A percentile compares a stretch with the other conserved stretches of the same genome.
phyloP scores from a whole-genome alignment of 2,888 invertebrate genomes.

The Acleris cristana region DNA sequence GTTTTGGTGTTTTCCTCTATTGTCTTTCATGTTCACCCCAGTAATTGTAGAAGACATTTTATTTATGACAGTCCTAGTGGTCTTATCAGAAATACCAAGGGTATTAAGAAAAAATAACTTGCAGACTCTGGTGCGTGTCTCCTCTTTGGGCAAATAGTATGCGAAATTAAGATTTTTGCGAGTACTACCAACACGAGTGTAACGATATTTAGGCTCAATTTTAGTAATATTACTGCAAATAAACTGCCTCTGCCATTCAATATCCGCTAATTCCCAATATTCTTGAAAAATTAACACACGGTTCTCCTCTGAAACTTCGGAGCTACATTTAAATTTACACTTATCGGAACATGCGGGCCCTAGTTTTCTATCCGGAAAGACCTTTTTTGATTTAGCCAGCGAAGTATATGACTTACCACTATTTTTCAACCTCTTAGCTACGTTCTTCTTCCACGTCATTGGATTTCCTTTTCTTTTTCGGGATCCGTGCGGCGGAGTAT shows the following conservation, averaged over 20 bases:
- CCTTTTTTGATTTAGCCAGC: conserved; percentile 39
- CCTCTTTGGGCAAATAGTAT: conserved; percentile 43
- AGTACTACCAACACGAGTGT: conserved; percentile 39
- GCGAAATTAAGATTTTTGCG: conserved; percentile 42
- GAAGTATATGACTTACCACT: conserved; percentile 40
- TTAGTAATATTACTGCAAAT: conserved; percentile 36
- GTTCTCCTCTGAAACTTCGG: conserved; percentile 40
- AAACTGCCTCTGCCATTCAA: conserved; percentile 43
- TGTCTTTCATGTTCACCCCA: conserved; percentile 42
- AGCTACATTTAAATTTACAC: conserved; percentile 43
- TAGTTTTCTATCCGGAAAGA: conserved; percentile 38
- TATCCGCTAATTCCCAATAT: conserved; percentile 40
- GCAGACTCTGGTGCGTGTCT: conserved; percentile 33
- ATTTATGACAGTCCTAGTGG: conserved; percentile 40
- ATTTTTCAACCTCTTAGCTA: conserved; percentile 40
- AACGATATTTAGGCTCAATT: conserved; percentile 43
- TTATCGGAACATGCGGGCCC: conserved; percentile 39
- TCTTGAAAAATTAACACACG: conserved; percentile 38
- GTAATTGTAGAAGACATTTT: conserved; percentile 31
- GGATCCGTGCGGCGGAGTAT: conserved; percentile 8
- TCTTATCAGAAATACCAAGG: conserved; percentile 35
- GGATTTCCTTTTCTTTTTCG: conserved; percentile 38
- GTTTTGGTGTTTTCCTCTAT: conserved; percentile 47
- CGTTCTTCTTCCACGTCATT: conserved; percentile 33
- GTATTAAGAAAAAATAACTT: conserved; percentile 23